These are phyloP conservation scores for Aphelocoma coerulescens DNA, from an alignment of 2,113 vertebrate genomes.

Conservation along the genomic window DNA sequence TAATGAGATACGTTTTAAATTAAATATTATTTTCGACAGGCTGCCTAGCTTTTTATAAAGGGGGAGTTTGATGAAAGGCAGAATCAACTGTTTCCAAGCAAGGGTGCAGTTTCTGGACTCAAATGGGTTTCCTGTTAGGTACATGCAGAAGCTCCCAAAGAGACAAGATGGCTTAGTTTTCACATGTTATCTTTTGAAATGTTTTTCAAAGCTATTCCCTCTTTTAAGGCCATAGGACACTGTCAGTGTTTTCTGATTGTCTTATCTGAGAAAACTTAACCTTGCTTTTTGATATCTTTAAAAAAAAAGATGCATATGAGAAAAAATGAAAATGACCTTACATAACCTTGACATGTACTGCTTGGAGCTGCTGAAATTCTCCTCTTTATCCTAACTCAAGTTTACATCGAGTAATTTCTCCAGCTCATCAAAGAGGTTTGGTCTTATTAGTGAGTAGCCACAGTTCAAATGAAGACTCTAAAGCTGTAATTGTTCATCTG, in stretches of 20 bases:
- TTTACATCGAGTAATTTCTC: neutral
- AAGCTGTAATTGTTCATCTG: neutral
- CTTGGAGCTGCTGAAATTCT: neutral
- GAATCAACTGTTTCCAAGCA: neutral
- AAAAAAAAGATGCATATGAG: neutral
- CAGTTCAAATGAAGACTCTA: neutral
- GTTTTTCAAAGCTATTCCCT: neutral
- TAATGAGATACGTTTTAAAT: neutral
- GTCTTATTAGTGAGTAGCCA: neutral
- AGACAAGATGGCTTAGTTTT: neutral
- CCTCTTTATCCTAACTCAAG: neutral
- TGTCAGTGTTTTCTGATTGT: neutral
- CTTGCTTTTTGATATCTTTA: neutral
- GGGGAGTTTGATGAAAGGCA: neutral
- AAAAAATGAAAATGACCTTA: neutral
- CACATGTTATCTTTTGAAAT: neutral
- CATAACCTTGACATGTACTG: neutral
- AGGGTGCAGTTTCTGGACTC: neutral
- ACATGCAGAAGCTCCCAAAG: neutral
- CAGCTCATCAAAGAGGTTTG: neutral
- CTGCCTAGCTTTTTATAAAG: neutral
- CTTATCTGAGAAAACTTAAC: neutral
- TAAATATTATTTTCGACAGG: neutral
- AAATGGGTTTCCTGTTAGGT: neutral
- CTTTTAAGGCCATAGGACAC: neutral